A percentile compares a stretch with the other conserved stretches of the same genome.
phyloP scores from a whole-genome alignment of 2,113 vertebrate species.

The Mirounga angustirostris region DNA sequence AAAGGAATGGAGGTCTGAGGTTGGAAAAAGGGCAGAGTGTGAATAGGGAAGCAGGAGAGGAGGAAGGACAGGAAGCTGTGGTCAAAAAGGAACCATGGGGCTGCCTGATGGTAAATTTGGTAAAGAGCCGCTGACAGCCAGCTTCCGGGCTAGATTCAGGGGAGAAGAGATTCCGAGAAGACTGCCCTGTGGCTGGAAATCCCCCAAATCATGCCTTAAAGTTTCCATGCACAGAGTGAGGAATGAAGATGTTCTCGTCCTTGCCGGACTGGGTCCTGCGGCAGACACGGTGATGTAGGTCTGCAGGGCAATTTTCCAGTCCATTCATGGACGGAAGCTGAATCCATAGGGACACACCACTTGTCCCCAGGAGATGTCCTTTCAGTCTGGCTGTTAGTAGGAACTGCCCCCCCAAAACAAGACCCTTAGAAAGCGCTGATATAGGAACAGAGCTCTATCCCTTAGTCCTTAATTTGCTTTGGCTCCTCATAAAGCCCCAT shows the following conservation, averaged over 20 bases:
- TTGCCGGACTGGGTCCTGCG: background rate
- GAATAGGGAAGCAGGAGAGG: conserved; percentile 2
- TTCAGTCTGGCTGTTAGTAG: background rate
- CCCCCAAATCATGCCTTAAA: background rate
- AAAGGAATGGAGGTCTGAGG: background rate
- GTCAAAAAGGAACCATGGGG: background rate
- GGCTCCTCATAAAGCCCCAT: background rate
- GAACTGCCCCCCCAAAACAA: background rate
- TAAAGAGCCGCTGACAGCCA: background rate
- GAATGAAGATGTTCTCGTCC: background rate
- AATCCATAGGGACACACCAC: background rate
- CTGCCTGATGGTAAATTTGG: background rate
- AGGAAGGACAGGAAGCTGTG: conserved; percentile 54
- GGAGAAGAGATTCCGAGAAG: conserved; percentile 71
- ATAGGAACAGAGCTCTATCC: background rate
- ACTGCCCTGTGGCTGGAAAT: conserved; percentile 53
- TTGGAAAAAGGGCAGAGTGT: conserved; percentile 1
- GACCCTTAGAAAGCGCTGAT: background rate
- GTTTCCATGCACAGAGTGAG: conserved; percentile 36
- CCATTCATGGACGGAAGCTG: fast-evolving
- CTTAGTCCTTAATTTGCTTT: background rate
- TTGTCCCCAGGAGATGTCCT: background rate
- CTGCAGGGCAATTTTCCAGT: background rate
- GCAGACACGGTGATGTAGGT: background rate
- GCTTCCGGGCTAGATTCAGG: conserved; percentile 30